Conservation (phyloP, 2,113 vertebrate genomes). For the Sinosuthora webbiana region DNA sequence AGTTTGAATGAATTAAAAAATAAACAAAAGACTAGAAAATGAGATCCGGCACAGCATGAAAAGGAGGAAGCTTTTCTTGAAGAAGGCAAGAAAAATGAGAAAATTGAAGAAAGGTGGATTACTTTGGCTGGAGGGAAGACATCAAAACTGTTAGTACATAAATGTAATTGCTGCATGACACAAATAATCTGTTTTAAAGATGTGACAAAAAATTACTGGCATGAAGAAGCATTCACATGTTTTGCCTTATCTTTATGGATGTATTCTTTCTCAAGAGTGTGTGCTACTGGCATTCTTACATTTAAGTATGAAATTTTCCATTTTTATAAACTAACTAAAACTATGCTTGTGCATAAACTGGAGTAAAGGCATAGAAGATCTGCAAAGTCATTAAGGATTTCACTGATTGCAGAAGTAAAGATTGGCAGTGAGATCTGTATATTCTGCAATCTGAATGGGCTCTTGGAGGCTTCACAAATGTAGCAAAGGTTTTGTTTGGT, state of each 20-base stretch:
- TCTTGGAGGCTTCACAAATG: background rate
- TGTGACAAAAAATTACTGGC: background rate
- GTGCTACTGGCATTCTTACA: background rate
- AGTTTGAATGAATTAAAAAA: slow-evolving; percentile 25
- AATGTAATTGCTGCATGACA: background rate
- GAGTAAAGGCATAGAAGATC: background rate
- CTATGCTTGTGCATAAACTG: background rate
- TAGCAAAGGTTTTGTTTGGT: background rate
- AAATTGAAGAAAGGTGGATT: background rate
- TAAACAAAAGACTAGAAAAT: slow-evolving; percentile 31
- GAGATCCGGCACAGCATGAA: background rate
- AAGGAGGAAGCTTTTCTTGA: background rate
- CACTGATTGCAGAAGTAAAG: background rate
- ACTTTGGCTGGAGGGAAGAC: background rate
- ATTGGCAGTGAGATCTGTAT: background rate
- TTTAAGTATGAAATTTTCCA: background rate
- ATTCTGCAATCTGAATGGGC: background rate
- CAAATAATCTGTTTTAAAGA: background rate
- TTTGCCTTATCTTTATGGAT: background rate
- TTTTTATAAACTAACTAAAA: background rate
- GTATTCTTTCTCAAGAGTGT: background rate
- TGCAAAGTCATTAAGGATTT: background rate
- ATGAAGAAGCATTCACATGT: background rate
- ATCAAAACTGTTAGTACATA: background rate
- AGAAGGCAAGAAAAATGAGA: background rate